Conservation (phyloP, 1,140 invertebrate species). For the Euwallacea similis region DNA sequence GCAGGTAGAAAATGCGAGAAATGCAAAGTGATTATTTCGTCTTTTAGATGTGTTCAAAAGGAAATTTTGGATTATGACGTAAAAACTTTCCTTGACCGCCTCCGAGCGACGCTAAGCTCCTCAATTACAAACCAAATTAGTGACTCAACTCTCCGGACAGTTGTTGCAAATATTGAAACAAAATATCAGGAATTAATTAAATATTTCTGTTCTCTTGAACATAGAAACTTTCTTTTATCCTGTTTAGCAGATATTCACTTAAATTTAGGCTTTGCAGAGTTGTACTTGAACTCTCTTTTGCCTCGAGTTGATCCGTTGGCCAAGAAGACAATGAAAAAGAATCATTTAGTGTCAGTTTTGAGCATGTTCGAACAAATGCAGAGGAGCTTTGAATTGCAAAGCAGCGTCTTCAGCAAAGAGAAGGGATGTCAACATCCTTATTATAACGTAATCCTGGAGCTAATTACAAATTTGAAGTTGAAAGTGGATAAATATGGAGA, state of each 20-base stretch:
- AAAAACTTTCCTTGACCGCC: no score
- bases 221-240: background rate
- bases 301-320: slow-evolving; percentile 73
- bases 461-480: slow-evolving; percentile 48
- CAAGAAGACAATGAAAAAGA: slow-evolving; percentile 68
- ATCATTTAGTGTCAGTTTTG: slow-evolving; percentile 66
- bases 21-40: no score
- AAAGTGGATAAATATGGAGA: slow-evolving; percentile 53
- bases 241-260: slow-evolving; percentile 43
- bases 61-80: background rate
- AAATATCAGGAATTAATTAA: slow-evolving; percentile 26
- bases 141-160: background rate
- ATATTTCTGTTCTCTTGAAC: background rate
- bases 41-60: slow-evolving; percentile 9
- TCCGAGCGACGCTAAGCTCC: no score
- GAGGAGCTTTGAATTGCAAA: slow-evolving; percentile 44
- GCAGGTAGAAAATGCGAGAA: no score
- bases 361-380: slow-evolving; percentile 44
- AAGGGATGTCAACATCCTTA: slow-evolving; percentile 49
- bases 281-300: slow-evolving; percentile 51
- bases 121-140: no score
- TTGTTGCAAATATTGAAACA: background rate
- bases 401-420: slow-evolving; percentile 44
- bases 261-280: slow-evolving; percentile 45
- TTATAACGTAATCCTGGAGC: slow-evolving; percentile 47